These are phyloP conservation scores for Chydorus sphaericus DNA, from an alignment of 2,888 invertebrate genomes.

Conservation along the genomic window DNA sequence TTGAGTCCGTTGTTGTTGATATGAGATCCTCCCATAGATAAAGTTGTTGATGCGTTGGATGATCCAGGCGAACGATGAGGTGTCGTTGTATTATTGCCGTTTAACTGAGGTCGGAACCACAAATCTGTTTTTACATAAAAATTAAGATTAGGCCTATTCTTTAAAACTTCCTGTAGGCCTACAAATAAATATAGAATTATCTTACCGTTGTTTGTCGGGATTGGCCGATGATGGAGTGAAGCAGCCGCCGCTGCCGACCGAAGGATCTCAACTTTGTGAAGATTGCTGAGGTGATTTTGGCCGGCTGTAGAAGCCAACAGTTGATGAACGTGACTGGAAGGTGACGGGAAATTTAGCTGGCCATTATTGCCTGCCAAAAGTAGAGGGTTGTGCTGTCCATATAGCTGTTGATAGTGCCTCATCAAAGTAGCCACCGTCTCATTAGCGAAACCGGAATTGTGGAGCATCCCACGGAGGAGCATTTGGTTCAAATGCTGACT, in stretches of 20 bases:
- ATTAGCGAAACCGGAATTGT: neutral
- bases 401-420: conserved; percentile 10
- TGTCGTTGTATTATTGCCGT: neutral
- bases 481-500: neutral
- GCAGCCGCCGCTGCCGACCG: neutral
- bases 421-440: neutral
- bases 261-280: conserved; percentile 9
- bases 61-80: no score
- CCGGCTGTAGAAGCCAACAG: neutral
- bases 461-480: neutral
- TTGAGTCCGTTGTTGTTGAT: no score
- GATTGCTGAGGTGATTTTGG: neutral
- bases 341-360: neutral
- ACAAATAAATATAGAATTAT: neutral
- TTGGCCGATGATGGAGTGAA: neutral
- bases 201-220: neutral
- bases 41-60: no score
- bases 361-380: neutral
- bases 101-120: neutral
- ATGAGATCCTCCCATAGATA: no score
- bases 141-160: neutral
- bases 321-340: no score
- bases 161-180: neutral
- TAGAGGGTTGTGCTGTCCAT: neutral
- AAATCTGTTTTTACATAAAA: neutral